These are phyloP conservation scores for Chirona hameri DNA, from an alignment of 2,888 invertebrate species.

Conservation along the genomic window DNA sequence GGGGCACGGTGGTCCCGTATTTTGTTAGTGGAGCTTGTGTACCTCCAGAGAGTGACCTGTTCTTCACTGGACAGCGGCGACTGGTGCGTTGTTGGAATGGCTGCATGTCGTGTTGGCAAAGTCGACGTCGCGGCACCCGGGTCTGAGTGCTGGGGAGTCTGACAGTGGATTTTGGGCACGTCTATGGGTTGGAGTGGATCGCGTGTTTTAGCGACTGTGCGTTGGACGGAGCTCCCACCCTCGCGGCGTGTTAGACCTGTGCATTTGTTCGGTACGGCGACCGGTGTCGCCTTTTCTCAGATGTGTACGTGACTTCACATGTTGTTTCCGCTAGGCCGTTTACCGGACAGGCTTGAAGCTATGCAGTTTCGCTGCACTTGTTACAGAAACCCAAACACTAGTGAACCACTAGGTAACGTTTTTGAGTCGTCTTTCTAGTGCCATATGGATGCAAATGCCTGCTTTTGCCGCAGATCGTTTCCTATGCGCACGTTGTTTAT, in stretches of 20 bases:
- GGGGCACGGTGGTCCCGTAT: too few species aligned
- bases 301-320: not conserved
- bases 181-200: too few species aligned
- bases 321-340: not conserved
- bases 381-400: not conserved
- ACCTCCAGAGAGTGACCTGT: too few species aligned
- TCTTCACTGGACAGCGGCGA: too few species aligned
- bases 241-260: not conserved
- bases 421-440: slow-evolving; percentile 4
- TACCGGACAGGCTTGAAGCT: not conserved
- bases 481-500: too few species aligned
- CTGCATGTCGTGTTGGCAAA: too few species aligned
- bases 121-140: too few species aligned
- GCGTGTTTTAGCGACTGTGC: not conserved
- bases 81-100: too few species aligned
- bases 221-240: not conserved
- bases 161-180: too few species aligned
- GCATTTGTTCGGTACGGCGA: not conserved
- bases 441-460: not conserved
- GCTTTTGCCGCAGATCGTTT: too few species aligned
- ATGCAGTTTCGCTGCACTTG: not conserved
- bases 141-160: too few species aligned
- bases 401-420: not conserved
- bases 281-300: not conserved
- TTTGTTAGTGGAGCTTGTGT: too few species aligned